These are phyloP conservation scores for Pseudopipra pipra DNA, from an alignment of 2,113 vertebrate genomes.

Conservation along the genomic window DNA sequence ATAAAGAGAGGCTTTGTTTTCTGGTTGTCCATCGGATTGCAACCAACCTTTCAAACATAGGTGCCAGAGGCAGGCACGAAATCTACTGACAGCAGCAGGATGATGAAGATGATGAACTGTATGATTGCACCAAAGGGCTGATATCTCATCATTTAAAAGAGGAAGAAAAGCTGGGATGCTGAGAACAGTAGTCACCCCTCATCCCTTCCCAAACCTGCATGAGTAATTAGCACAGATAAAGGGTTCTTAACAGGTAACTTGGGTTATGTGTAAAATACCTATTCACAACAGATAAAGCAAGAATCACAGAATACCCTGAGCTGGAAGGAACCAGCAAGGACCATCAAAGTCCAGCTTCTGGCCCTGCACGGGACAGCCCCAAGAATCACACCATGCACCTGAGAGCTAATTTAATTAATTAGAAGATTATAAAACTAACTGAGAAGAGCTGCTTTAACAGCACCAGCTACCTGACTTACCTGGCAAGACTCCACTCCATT, in stretches of 20 bases:
- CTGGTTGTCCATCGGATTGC: background rate
- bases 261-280: background rate
- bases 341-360: background rate
- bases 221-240: rapidly evolving
- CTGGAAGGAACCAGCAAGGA: background rate
- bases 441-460: background rate
- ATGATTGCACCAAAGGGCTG: background rate
- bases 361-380: background rate
- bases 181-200: background rate
- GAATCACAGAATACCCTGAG: background rate
- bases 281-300: background rate
- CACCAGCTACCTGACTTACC: background rate
- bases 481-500: background rate
- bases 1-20: background rate
- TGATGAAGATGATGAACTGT: background rate
- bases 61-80: rapidly evolving
- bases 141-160: background rate
- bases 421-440: background rate
- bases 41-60: background rate
- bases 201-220: background rate
- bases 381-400: background rate
- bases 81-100: background rate
- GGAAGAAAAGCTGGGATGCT: background rate
- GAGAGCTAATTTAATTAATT: background rate
- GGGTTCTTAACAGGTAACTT: background rate